phyloP scores from a whole-genome alignment of 2,797 vertebrate species.

The Sebastes minor region DNA sequence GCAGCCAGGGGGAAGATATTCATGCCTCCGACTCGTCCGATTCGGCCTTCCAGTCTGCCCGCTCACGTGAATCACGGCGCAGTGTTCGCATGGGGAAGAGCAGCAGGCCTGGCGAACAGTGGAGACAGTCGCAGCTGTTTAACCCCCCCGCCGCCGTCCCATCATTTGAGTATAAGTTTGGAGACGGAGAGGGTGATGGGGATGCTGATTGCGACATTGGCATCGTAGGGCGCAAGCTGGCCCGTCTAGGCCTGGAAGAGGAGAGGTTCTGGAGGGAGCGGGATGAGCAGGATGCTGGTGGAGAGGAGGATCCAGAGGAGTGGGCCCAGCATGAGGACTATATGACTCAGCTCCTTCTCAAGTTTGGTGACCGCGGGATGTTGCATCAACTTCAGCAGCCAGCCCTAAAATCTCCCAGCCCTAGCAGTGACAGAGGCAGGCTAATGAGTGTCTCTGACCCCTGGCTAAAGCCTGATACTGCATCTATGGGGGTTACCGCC shows the following conservation, averaged over 20 bases:
- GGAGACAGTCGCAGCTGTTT: conserved; percentile 89
- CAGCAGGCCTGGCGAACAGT: conserved; percentile 90
- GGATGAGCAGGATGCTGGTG: conserved; percentile 77
- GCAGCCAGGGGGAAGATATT: conserved; percentile 93
- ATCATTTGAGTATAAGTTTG: conserved; percentile 50
- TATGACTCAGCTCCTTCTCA: conserved; percentile 96
- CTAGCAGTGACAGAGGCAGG: conserved; percentile 64
- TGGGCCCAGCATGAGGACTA: conserved; percentile 99
- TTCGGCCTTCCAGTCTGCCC: conserved; percentile 95
- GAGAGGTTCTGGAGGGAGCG: conserved; percentile 91
- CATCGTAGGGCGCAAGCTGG: conserved; percentile 88
- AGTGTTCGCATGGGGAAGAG: conserved; percentile 94
- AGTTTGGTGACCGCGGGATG: conserved; percentile 92
- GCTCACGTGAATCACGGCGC: conserved; percentile 92
- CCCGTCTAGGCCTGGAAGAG: conserved; percentile 83
- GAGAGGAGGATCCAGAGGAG: conserved; percentile 92
- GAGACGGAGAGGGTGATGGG: conserved; percentile 45
- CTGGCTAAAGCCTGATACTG: conserved; percentile 73
- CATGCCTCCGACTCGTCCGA: conserved; percentile 95
- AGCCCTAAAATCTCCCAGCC: conserved; percentile 79
- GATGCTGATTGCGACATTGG: conserved; percentile 76
- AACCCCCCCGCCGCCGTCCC: conserved; percentile 50
- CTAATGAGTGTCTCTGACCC: conserved; percentile 66
- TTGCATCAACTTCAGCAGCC: conserved; percentile 83
- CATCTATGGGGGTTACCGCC: conserved; percentile 56